Evolutionary conservation across 2,113 vertebrate genomes (phyloP).

Genomic region (Beaufortia kweichowensis): DNA sequence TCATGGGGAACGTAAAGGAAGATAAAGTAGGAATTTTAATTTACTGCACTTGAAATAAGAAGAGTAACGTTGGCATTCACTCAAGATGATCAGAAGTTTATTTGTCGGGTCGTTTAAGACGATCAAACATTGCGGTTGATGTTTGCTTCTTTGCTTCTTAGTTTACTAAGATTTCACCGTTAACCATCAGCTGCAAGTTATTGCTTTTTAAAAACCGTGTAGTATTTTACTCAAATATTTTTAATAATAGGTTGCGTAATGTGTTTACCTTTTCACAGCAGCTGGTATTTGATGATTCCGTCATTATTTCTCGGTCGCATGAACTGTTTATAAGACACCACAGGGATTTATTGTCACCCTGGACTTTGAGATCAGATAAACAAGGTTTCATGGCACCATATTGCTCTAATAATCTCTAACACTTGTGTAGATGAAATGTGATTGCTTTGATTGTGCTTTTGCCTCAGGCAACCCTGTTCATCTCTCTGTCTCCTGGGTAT

Average conservation of each 20-base stretch:
- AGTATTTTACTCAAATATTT: neutral
- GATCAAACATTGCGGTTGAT: slow-evolving; percentile 22
- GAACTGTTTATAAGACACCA: slow-evolving; percentile 18
- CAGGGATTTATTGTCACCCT: slow-evolving; percentile 16
- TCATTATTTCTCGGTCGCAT: neutral
- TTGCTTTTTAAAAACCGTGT: neutral
- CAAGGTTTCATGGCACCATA: slow-evolving; percentile 16
- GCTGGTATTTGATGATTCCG: neutral
- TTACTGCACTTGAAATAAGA: slow-evolving; percentile 64
- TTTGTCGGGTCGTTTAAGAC: slow-evolving; percentile 52
- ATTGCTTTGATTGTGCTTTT: slow-evolving; percentile 30
- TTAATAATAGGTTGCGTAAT: neutral
- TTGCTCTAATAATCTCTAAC: slow-evolving; percentile 28
- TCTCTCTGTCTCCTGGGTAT: slow-evolving; percentile 39
- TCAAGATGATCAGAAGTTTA: slow-evolving; percentile 68
- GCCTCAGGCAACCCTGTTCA: slow-evolving; percentile 9
- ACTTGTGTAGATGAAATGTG: neutral
- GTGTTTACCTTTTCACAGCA: neutral
- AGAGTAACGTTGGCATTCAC: slow-evolving; percentile 67
- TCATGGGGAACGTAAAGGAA: slow-evolving; percentile 67
- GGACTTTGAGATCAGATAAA: slow-evolving; percentile 24
- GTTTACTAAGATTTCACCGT: neutral
- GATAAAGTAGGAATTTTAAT: slow-evolving; percentile 74
- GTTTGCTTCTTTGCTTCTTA: too few relatives aligned
- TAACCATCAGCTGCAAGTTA: neutral